Evolutionary conservation across 2,113 vertebrate genomes (phyloP), one percentile per base, ranked within the genome.

Genomic region (Scophthalmus maximus): DNA sequence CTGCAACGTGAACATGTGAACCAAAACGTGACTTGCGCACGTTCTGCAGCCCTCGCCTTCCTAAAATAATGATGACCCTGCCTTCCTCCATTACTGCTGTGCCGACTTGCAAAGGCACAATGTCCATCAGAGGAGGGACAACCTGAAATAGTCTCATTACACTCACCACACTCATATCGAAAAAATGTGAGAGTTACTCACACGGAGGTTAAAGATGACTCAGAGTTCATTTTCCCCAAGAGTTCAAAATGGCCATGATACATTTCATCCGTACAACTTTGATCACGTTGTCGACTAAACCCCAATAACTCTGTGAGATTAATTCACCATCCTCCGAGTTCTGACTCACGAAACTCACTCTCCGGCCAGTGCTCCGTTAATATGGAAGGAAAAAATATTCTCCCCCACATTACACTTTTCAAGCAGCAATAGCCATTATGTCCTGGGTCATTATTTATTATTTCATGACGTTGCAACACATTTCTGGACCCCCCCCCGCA

Each of bases 281-380:
- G n/a, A 81, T 27, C 36, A 27, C n/a, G 23, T 3, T 60, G 34
- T 72, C 23, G 20, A 78, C 70, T 74, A n/a, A 17, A 65, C 61
- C 61, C 57, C 70, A 44, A 2, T 83, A 74, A 81, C 56, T 83
- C 73, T 68, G n/a, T n/a, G n/a, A 11, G 40, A 74, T 64, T 44
- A n/a, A 65, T 59, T 53, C 71, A 36, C 34, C 67, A 26, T 27
- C 62, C n/a, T 51, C 20, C 36, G 6, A 38, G 3, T n/a, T 56
- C 34, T 76, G 67, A 53, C 67, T 49, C 69, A 58, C 8, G 29
- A 63, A 52, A 46, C 29, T 49, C 36, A 25, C 52, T 52, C 25
- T 58, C 66, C 63, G 38, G 63, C 38, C 68, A 42, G 53, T 27
- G 0, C 29, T 9, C 34, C 47, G 25, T 50, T 75, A 52, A 66